phyloP scores from a whole-genome alignment of 2,797 vertebrate species.

The Poeciliopsis paucimaculata region DNA sequence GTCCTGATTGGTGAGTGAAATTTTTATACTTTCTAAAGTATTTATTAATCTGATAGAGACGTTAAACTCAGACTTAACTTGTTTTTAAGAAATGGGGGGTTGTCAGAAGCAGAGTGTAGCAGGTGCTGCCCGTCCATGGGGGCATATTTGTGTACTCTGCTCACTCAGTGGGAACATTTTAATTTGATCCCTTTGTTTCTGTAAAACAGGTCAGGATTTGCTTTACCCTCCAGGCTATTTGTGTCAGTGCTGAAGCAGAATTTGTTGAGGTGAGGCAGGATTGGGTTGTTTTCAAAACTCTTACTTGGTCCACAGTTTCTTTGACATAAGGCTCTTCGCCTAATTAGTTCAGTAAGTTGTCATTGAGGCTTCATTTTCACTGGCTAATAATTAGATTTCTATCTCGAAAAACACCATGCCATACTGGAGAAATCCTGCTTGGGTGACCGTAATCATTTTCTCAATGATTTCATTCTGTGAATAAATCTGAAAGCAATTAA shows the following conservation, averaged over 20 bases:
- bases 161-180: constrained; percentile 78
- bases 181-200: constrained; percentile 78
- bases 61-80: constrained; percentile 14
- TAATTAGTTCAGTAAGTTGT: constrained; percentile 25
- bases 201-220: constrained; percentile 77
- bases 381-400: not conserved
- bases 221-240: constrained; percentile 57
- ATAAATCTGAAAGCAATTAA: constrained; percentile 17
- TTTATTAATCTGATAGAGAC: constrained; percentile 29
- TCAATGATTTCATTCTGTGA: constrained; percentile 15
- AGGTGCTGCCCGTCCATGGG: constrained; percentile 65
- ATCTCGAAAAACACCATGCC: not conserved
- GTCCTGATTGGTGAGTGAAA: constrained; percentile 1
- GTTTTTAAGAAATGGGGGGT: constrained; percentile 13
- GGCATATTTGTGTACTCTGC: constrained; percentile 67
- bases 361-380: constrained; percentile 9
- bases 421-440: not conserved
- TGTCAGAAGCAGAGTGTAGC: constrained; percentile 46
- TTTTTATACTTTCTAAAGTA: not conserved
- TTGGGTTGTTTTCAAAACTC: constrained; percentile 27
- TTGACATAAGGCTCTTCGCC: not conserved
- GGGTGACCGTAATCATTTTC: not conserved
- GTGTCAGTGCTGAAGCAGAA: constrained; percentile 47
- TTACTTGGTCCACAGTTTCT: constrained; percentile 1
- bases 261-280: constrained; percentile 28